Conservation (phyloP, 1,140 invertebrate species). For the Prorops nasuta region DNA sequence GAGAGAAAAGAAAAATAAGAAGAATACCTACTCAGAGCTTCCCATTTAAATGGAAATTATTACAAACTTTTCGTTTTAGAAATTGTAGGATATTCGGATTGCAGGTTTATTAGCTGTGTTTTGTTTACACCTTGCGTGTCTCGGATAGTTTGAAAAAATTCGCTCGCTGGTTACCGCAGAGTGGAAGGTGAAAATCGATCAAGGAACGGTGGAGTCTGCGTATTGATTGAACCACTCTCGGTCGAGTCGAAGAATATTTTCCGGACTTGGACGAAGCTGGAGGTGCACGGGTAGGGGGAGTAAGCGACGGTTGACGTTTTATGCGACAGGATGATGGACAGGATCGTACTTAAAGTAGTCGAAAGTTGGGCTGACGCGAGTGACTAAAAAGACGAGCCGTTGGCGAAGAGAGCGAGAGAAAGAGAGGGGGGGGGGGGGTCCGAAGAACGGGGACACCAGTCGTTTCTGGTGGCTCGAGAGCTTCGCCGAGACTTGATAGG, state of each 20-base stretch:
- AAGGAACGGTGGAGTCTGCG: conserved; percentile 18
- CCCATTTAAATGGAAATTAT: too few species aligned
- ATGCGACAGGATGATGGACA: conserved; percentile 26
- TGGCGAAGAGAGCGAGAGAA: background rate
- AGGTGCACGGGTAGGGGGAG: background rate
- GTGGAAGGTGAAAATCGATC: conserved; percentile 34
- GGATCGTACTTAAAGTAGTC: conserved; percentile 18
- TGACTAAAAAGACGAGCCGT: too few species aligned
- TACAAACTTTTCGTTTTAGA: too few species aligned
- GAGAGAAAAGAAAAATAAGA: too few species aligned
- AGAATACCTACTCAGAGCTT: too few species aligned
- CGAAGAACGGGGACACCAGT: conserved; percentile 3
- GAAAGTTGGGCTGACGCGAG: background rate
- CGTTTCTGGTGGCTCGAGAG: too few species aligned
- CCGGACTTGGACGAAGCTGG: too few species aligned
- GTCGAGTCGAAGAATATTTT: conserved; percentile 18
- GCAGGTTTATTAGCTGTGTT: too few species aligned
- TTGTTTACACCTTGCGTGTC: too few species aligned
- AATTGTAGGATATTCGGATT: too few species aligned
- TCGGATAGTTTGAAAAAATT: too few species aligned
- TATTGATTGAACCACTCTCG: conserved; percentile 27
- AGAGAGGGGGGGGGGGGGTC: background rate
- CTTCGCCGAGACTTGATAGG: conserved; percentile 17
- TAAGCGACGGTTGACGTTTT: conserved; percentile 21
- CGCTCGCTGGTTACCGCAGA: conserved; percentile 14